phyloP scores from a whole-genome alignment of 2,888 invertebrate genomes.

The Pegoplata infirma region DNA sequence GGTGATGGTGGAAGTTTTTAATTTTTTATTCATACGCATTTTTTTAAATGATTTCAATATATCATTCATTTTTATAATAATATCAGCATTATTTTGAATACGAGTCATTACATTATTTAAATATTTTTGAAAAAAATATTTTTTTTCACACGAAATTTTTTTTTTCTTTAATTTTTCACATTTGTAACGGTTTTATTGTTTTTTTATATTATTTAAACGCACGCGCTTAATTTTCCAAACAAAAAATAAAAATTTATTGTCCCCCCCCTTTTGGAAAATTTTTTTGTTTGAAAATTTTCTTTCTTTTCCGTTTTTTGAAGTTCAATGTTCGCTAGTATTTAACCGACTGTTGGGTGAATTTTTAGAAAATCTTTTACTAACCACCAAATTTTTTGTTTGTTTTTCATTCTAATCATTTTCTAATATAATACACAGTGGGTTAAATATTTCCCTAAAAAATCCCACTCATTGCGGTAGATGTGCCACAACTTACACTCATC shows the following conservation, averaged over 20 bases:
- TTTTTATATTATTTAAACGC: slow-evolving; percentile 24
- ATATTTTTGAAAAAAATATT: neutral
- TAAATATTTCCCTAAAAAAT: slow-evolving; percentile 34
- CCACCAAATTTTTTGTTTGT: slow-evolving; percentile 59
- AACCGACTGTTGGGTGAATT: slow-evolving; percentile 76
- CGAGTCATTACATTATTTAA: slow-evolving; percentile 36
- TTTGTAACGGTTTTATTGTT: slow-evolving; percentile 10
- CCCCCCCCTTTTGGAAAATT: slow-evolving; percentile 26
- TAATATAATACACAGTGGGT: slow-evolving; percentile 34
- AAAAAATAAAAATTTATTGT: slow-evolving; percentile 28
- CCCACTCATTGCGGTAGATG: neutral
- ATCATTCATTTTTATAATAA: slow-evolving; percentile 66
- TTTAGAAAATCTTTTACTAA: slow-evolving; percentile 70
- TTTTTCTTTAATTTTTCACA: neutral
- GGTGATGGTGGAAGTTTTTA: slow-evolving; percentile 10
- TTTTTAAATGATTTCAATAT: slow-evolving; percentile 71
- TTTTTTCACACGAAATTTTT: slow-evolving; percentile 1
- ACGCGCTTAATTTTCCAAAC: neutral
- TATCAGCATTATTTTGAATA: slow-evolving; percentile 16
- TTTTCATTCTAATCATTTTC: slow-evolving; percentile 32
- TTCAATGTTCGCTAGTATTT: slow-evolving; percentile 70
- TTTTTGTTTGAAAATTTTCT: slow-evolving; percentile 27
- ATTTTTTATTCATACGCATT: slow-evolving; percentile 70
- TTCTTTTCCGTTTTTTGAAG: slow-evolving; percentile 66
- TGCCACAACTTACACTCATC: neutral